Evolutionary conservation across 2,888 invertebrate genomes (phyloP).

Genomic region (Teinopalpus imperialis): DNA sequence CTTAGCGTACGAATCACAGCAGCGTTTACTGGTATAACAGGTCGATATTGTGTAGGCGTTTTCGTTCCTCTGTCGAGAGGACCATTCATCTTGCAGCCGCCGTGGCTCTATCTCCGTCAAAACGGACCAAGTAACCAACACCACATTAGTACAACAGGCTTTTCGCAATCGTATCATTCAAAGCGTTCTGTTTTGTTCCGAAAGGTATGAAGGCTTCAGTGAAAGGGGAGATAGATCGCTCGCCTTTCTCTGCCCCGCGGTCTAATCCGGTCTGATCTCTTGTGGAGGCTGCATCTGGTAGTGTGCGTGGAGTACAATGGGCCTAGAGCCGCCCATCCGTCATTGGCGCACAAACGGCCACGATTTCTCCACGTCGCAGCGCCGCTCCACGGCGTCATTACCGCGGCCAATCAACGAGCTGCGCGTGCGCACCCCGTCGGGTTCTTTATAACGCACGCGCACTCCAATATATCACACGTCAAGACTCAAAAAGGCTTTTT

Average conservation of each 20-base stretch:
- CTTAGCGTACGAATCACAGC: too few species aligned
- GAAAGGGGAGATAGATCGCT: not conserved
- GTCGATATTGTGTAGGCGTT: too few species aligned
- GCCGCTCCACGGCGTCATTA: constrained; percentile 60
- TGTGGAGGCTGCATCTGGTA: constrained; percentile 1
- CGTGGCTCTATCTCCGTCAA: too few species aligned
- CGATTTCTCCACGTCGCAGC: constrained; percentile 69
- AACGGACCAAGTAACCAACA: too few species aligned
- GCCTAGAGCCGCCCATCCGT: constrained; percentile 59
- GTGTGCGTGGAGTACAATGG: constrained; percentile 26
- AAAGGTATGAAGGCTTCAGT: too few species aligned
- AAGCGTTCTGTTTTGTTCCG: too few species aligned
- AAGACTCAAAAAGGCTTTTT: constrained; percentile 67
- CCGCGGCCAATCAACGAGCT: constrained; percentile 64
- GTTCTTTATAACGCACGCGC: constrained; percentile 71
- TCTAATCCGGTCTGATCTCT: constrained; percentile 27
- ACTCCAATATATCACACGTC: constrained; percentile 76
- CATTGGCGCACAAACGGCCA: constrained; percentile 67
- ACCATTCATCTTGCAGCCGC: too few species aligned
- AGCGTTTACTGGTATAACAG: too few species aligned
- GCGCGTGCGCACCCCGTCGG: constrained; percentile 72
- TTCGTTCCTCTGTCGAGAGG: too few species aligned
- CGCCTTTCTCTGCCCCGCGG: not conserved
- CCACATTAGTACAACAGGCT: too few species aligned
- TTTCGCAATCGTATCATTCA: too few species aligned